Percentiles rank a stretch among this genome's conserved stretches.
These are phyloP conservation scores for Coregonus sp. DNA, from an alignment of 2,797 vertebrate genomes.

Conservation along the genomic window DNA sequence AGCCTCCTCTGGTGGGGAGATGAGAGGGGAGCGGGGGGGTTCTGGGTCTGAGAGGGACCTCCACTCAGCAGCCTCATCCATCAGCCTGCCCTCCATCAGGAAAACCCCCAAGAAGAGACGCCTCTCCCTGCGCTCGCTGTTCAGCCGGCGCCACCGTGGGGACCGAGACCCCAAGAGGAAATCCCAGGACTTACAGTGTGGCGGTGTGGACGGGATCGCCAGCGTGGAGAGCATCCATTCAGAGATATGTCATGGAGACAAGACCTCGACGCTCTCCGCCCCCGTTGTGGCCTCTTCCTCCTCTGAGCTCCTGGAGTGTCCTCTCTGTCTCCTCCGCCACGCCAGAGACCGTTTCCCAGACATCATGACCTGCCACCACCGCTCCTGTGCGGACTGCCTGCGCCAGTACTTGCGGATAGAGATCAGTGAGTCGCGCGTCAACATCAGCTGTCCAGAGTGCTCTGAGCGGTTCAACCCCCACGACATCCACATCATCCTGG, in stretches of 20 bases:
- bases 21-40: slow-evolving; percentile 66
- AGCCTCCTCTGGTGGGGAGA: slow-evolving; percentile 66
- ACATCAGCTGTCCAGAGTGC: slow-evolving; percentile 98
- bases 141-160: slow-evolving; percentile 75
- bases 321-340: slow-evolving; percentile 92
- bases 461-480: slow-evolving; percentile 96
- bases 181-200: slow-evolving; percentile 72
- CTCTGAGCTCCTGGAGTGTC: slow-evolving; percentile 91
- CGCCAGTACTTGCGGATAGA: slow-evolving; percentile 97
- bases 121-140: slow-evolving; percentile 89
- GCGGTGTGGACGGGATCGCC: slow-evolving; percentile 79
- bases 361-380: slow-evolving; percentile 98
- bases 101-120: slow-evolving; percentile 94
- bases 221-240: slow-evolving; percentile 87
- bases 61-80: slow-evolving; percentile 89
- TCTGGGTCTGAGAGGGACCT: slow-evolving; percentile 94
- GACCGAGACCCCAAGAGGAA: slow-evolving; percentile 80
- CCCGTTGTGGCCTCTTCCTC: slow-evolving; percentile 72
- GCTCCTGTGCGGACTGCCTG: slow-evolving; percentile 96
- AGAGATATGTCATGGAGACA: slow-evolving; percentile 85
- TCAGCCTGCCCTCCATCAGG: slow-evolving; percentile 90
- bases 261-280: slow-evolving; percentile 74
- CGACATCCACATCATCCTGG: slow-evolving; percentile 94
- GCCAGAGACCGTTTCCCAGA: slow-evolving; percentile 93
- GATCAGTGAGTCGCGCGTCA: slow-evolving; percentile 96